These are phyloP conservation scores for Parotocinclus haroldoi DNA, from an alignment of 2,797 vertebrate species.

Conservation along the genomic window DNA sequence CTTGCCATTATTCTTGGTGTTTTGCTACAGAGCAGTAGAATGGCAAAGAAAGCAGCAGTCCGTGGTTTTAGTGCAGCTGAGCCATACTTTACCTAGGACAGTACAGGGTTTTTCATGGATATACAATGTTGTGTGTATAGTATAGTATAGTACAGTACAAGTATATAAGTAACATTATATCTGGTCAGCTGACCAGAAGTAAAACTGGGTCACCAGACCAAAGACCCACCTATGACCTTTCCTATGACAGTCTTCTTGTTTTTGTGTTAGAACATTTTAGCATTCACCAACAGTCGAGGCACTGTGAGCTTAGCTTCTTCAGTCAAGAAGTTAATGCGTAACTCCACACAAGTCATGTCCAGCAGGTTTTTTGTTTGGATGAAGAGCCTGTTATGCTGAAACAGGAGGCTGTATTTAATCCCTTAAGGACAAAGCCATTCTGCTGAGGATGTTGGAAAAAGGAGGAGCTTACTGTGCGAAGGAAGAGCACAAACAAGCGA, in stretches of 20 bases:
- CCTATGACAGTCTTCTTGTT: background rate
- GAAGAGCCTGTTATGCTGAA: constrained; percentile 8
- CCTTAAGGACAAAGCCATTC: background rate
- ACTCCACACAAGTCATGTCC: constrained; percentile 4
- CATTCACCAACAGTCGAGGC: too few species aligned
- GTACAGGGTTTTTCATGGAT: too few species aligned
- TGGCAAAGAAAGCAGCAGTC: too few species aligned
- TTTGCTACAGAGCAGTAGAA: too few species aligned
- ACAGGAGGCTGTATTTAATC: constrained; percentile 2
- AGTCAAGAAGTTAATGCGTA: constrained; percentile 6
- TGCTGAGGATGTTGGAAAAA: background rate
- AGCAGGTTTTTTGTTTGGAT: constrained; percentile 12
- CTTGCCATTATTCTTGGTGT: too few species aligned
- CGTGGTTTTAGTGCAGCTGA: too few species aligned
- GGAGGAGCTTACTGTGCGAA: background rate
- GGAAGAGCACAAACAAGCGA: constrained; percentile 6
- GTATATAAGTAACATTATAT: too few species aligned
- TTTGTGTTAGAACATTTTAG: background rate
- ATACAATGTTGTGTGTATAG: too few species aligned
- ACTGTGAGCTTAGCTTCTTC: constrained; percentile 5
- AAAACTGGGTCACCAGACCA: constrained; percentile 61
- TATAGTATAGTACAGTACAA: too few species aligned
- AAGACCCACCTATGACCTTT: background rate
- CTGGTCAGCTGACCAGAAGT: constrained; percentile 58
- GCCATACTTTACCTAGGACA: too few species aligned